Evolutionary conservation across 1,140 invertebrate genomes (phyloP), one percentile per base, ranked within the genome.

Genomic region (Helicorthomorpha holstii): DNA sequence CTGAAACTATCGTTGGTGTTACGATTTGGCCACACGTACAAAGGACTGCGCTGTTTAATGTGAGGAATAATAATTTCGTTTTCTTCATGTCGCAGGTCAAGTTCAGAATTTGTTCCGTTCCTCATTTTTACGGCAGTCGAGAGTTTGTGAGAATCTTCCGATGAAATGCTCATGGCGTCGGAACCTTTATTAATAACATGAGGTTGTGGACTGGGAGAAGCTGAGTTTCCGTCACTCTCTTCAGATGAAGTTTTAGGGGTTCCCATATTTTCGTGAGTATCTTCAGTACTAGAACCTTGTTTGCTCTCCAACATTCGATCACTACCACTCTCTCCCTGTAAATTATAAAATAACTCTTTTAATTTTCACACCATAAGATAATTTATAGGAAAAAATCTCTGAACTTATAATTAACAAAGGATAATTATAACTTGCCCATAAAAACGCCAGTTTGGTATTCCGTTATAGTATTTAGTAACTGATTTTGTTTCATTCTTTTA

Each of bases 91-190:
- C 21, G 4, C 44, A 21, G 7, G 19, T 46, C 44, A 4, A 7
- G 50, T 16, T 50, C 27, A 10, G 26, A n/a, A 16, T 41, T 16
- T 3, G 34, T 23, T 7, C 7, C 49, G 7, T 21, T 50, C 7
- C 10, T 19, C 4, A 12, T 7, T 24, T 47, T 21, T 3, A 21
- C 3, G 16, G 2, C 42, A 3, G 2, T 27, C 26, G 3, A 3
- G n/a, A 7, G 10, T n/a, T 27, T 49, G 21, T 3, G 43, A 16
- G 41, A 12, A 16, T 51, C 50, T 27, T 51, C 50, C 3, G 50
- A 51, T 4, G 50, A 51, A 24, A 51, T 51, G 50, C 41, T 46
- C 50, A 51, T 51, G 24, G 50, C 50, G 10, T 51, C 50, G 3
- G 50, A 27, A 16, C 50, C 27, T 12, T 51, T 51, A n/a, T n/a